phyloP scores from a whole-genome alignment of 2,888 invertebrate species.

The Adelognathus sp. region DNA sequence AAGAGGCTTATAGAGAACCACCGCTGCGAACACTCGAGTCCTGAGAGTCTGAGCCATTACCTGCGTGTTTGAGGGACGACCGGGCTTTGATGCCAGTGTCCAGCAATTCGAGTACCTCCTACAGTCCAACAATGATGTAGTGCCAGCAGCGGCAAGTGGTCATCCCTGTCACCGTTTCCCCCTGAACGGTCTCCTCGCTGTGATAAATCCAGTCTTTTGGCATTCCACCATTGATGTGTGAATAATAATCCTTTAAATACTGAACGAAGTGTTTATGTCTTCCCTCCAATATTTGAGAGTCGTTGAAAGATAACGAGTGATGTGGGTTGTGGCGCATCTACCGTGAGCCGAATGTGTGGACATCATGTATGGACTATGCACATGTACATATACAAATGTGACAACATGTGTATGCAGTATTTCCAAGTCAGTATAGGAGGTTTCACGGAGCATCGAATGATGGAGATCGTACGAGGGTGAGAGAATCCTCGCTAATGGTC shows the following conservation, averaged over 20 bases:
- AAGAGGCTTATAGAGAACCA: conserved; percentile 43
- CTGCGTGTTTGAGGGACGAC: conserved; percentile 74
- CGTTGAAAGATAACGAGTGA: background rate
- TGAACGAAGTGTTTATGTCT: background rate
- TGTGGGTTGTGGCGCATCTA: background rate
- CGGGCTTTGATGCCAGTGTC: conserved; percentile 75
- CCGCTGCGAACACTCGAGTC: conserved; percentile 60
- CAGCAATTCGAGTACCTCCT: conserved; percentile 69
- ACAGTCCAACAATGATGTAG: conserved; percentile 70
- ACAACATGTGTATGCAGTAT: too few species aligned
- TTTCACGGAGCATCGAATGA: conserved; percentile 32
- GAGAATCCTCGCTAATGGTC: conserved; percentile 71
- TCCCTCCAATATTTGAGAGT: background rate
- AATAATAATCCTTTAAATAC: background rate
- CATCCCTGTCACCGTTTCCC: conserved; percentile 50
- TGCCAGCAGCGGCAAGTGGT: conserved; percentile 57
- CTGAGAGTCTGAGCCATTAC: conserved; percentile 73
- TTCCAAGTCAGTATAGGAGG: conserved; percentile 28
- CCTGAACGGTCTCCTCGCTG: conserved; percentile 6
- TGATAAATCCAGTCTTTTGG: background rate
- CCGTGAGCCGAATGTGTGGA: background rate
- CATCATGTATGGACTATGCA: too few species aligned
- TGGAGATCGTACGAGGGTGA: background rate
- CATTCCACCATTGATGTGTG: background rate
- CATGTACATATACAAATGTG: too few species aligned